These are phyloP conservation scores for Delichon dasypus DNA, from an alignment of 2,797 vertebrate genomes.

Conservation along the genomic window DNA sequence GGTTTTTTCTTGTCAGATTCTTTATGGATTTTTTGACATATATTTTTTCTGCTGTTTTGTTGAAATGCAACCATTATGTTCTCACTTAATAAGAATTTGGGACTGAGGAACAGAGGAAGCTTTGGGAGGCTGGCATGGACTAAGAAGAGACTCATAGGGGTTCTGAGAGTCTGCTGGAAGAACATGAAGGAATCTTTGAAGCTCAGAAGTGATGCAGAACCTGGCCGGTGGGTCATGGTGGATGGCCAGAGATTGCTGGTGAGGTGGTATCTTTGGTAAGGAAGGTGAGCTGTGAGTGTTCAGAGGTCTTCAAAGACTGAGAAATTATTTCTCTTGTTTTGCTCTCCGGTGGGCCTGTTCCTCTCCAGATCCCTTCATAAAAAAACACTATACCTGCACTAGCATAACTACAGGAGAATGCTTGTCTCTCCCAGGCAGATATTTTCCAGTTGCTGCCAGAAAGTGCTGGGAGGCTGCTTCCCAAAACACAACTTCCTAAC, in stretches of 20 bases:
- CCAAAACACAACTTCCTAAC: neutral
- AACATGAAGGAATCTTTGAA: neutral
- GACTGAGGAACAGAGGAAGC: neutral
- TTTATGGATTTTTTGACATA: neutral
- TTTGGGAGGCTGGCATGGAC: neutral
- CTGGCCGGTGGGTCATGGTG: neutral
- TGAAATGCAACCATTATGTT: neutral
- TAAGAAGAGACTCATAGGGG: neutral
- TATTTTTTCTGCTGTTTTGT: neutral
- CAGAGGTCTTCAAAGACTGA: neutral
- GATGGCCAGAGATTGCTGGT: neutral
- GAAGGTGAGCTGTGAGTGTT: neutral
- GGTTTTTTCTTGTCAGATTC: neutral
- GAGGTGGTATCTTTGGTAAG: neutral
- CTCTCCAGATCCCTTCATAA: neutral
- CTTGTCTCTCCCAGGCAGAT: neutral
- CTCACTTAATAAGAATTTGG: neutral
- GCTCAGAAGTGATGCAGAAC: neutral
- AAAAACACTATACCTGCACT: neutral
- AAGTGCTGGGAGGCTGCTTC: neutral
- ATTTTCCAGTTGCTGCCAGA: neutral
- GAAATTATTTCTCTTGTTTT: neutral
- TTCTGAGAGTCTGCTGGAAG: neutral
- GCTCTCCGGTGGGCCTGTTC: neutral
- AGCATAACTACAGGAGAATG: neutral